Conservation (phyloP, 2,113 vertebrate species). For the Boulengeromyrus knoepffleri region DNA sequence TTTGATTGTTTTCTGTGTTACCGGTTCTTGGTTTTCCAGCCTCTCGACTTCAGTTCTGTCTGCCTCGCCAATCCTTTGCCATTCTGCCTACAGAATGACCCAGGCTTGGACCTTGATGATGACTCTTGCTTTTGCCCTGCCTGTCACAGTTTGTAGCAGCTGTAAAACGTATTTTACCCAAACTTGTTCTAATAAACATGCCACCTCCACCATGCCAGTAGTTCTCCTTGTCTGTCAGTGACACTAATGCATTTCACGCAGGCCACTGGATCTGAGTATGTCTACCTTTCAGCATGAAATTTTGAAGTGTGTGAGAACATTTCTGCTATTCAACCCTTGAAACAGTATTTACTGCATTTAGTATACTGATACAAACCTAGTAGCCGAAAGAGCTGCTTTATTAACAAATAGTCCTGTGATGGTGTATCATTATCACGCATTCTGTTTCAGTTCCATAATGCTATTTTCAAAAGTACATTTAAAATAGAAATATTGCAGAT, state of each 20-base stretch:
- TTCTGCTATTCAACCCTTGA: neutral
- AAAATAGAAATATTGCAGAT: neutral
- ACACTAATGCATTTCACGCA: neutral
- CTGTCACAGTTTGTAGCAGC: neutral
- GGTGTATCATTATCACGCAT: neutral
- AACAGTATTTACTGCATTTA: neutral
- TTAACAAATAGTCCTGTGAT: neutral
- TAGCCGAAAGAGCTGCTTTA: neutral
- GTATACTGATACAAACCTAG: neutral
- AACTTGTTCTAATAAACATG: neutral
- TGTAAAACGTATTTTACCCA: neutral
- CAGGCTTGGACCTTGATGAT: neutral
- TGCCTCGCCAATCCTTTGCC: neutral
- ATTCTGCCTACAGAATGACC: neutral
- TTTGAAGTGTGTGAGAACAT: neutral
- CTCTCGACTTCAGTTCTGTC: neutral
- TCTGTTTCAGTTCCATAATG: neutral
- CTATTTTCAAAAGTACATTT: neutral
- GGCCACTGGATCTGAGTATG: neutral
- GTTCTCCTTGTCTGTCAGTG: neutral
- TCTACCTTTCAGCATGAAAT: neutral
- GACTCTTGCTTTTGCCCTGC: neutral
- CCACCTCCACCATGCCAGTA: neutral
- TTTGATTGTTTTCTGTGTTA: neutral
- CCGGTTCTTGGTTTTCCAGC: neutral